Evolutionary conservation across 2,888 invertebrate species (phyloP).

Genomic region (Ormyrus labotus): DNA sequence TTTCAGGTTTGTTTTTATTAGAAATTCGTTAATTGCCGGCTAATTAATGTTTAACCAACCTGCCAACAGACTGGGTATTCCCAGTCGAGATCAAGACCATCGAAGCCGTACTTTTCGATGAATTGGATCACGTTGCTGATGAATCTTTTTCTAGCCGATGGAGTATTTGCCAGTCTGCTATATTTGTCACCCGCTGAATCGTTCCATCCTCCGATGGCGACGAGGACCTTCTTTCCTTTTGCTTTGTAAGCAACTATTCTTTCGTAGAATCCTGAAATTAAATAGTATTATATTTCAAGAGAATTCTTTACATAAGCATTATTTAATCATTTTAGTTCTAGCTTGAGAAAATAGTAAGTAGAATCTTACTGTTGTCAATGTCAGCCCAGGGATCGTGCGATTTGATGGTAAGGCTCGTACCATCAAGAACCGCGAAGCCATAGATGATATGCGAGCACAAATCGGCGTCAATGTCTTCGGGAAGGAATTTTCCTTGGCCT

Average conservation of each 20-base stretch:
- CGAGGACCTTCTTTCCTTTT: slow-evolving; percentile 86
- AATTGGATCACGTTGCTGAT: slow-evolving; percentile 86
- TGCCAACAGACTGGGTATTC: slow-evolving; percentile 96
- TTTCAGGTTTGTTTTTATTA: not conserved
- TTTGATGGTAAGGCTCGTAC: slow-evolving; percentile 85
- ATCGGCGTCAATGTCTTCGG: slow-evolving; percentile 88
- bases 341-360: slow-evolving; percentile 46
- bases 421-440: slow-evolving; percentile 92
- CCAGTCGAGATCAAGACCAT: slow-evolving; percentile 96
- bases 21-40: not conserved
- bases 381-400: slow-evolving; percentile 94
- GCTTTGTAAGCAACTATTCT: slow-evolving; percentile 86
- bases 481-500: slow-evolving; percentile 87
- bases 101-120: slow-evolving; percentile 87
- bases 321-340: slow-evolving; percentile 2
- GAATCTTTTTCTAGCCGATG: slow-evolving; percentile 84
- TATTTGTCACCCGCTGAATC: slow-evolving; percentile 95
- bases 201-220: slow-evolving; percentile 97
- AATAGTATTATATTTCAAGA: not conserved
- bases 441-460: slow-evolving; percentile 95
- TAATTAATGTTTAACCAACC: slow-evolving; percentile 64
- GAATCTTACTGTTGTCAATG: slow-evolving; percentile 86
- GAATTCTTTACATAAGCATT: slow-evolving; percentile 3
- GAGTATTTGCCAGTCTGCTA: slow-evolving; percentile 86
- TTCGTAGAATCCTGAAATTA: slow-evolving; percentile 86